Base-by-base conservation (phyloP, 2,113 vertebrate species). In the Gopherus evgoodei region DNA sequence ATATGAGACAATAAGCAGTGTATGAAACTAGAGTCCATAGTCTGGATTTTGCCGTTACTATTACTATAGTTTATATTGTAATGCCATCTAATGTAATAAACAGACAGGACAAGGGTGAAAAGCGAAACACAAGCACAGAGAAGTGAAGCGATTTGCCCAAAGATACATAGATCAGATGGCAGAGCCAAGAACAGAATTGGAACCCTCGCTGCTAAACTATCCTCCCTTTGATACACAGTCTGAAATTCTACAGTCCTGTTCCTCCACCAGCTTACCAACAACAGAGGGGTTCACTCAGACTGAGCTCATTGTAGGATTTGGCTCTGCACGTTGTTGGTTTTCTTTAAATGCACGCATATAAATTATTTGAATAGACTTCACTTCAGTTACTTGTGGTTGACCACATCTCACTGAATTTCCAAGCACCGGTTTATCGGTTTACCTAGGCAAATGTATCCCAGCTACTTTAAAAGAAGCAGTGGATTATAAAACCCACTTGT, bases 401-500 rank as follows among this genome's bases (percentile, higher is more conserved):
- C 81, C 1, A 1, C 80, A 84, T 91, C 57, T 95, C 83, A 31
- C 42, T 84, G 56, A 47, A 4, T 80, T 95, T 97, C 52, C 84
- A 94, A 90, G 3, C 2, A 62, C 0, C 35, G 13, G 6, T 91
- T 90, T 90, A 86, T 87, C 84, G 38, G 59, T 95, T 97, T 98
- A 96, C 93, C 91, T 96, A 90, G 44, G 35, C 50, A 93, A 94
- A 95, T 50, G 3, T 84, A 86, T 84, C 65, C 54, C 44, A 93
- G 56, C 21, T 42, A 93, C 89, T 93, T 96, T 84, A 92, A 97
- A 97, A 92, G 84, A 80, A 93, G 56, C 31, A 49, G 14, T 85
- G 5, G 22, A 85, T 94, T 97, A 83, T 96, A 91, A 96, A 89
- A 52, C 5, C 11, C 50, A 59, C 9, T 8, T 89, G 38, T 84